These are phyloP conservation scores for Latrodectus geometricus DNA, from an alignment of 1,140 invertebrate genomes.

Conservation along the genomic window DNA sequence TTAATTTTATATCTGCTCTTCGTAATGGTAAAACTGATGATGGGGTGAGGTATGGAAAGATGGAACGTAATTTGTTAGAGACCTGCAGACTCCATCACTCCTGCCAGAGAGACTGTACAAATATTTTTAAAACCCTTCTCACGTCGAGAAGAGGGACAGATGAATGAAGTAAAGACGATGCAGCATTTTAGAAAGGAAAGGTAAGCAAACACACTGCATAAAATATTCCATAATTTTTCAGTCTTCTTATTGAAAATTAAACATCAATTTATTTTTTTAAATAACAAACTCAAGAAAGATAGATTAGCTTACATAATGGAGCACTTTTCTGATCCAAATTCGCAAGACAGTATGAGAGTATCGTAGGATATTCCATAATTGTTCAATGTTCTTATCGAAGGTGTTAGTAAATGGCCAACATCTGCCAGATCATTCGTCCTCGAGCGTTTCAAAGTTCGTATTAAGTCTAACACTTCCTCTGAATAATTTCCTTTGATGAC, in stretches of 20 bases:
- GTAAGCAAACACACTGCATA: too few species aligned
- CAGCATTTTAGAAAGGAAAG: too few species aligned
- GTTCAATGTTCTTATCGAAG: conserved; percentile 4
- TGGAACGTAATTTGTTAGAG: too few species aligned
- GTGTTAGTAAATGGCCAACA: neutral
- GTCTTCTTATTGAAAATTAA: neutral
- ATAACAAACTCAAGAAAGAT: neutral
- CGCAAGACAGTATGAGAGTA: conserved; percentile 31
- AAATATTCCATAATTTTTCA: neutral
- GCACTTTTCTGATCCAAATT: neutral
- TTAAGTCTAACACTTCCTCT: neutral
- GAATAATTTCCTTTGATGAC: neutral
- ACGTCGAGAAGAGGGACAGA: too few species aligned
- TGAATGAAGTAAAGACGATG: too few species aligned
- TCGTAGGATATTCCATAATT: conserved; percentile 38
- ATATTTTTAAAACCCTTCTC: too few species aligned
- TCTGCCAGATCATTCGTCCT: conserved; percentile 4
- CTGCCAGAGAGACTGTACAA: too few species aligned
- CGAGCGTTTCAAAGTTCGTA: neutral
- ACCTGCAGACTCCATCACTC: too few species aligned
- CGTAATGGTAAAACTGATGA: too few species aligned
- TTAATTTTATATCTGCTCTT: too few species aligned
- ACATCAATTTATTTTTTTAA: neutral
- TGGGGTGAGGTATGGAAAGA: too few species aligned
- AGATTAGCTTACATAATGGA: neutral